Evolutionary conservation across 2,113 vertebrate genomes (phyloP).

Genomic region (Hemichromis elongatus): DNA sequence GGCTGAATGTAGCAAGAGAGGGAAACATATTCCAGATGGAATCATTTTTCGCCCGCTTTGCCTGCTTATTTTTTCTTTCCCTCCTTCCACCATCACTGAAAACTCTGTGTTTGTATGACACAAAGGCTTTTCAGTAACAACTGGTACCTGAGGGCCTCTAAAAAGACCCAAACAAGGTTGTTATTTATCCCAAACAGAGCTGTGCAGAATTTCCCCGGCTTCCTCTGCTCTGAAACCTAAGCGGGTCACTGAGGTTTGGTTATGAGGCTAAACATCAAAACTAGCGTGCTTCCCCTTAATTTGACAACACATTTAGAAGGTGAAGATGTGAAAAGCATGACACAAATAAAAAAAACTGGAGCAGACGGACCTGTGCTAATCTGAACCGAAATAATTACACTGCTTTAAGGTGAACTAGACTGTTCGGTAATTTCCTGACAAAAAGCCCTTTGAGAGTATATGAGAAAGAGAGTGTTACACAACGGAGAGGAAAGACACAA

Average conservation of each 20-base stretch:
- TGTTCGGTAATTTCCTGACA: slow-evolving; percentile 44
- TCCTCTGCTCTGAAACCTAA: slow-evolving; percentile 35
- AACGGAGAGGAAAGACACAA: slow-evolving; percentile 25
- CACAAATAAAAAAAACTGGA: background rate
- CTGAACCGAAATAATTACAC: slow-evolving; percentile 47
- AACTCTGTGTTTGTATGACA: slow-evolving; percentile 1
- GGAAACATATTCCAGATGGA: slow-evolving; percentile 48
- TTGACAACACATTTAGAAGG: background rate
- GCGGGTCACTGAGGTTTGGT: slow-evolving; percentile 20
- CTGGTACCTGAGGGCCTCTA: slow-evolving; percentile 37
- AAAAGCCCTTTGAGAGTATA: slow-evolving; percentile 51
- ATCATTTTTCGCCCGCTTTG: slow-evolving; percentile 5
- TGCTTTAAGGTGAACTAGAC: slow-evolving; percentile 33
- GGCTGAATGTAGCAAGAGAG: slow-evolving; percentile 3
- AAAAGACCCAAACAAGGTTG: slow-evolving; percentile 15
- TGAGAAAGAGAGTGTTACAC: slow-evolving; percentile 47
- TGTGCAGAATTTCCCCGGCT: slow-evolving; percentile 17
- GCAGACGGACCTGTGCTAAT: slow-evolving; percentile 10
- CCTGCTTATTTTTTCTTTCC: background rate
- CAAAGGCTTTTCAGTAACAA: slow-evolving; percentile 36
- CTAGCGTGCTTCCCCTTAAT: background rate
- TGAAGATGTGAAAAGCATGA: background rate
- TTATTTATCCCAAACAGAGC: slow-evolving; percentile 29
- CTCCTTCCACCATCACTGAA: background rate
- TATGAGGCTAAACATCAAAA: background rate